phyloP scores from a whole-genome alignment of 2,113 vertebrate species.

The Naja naja region DNA sequence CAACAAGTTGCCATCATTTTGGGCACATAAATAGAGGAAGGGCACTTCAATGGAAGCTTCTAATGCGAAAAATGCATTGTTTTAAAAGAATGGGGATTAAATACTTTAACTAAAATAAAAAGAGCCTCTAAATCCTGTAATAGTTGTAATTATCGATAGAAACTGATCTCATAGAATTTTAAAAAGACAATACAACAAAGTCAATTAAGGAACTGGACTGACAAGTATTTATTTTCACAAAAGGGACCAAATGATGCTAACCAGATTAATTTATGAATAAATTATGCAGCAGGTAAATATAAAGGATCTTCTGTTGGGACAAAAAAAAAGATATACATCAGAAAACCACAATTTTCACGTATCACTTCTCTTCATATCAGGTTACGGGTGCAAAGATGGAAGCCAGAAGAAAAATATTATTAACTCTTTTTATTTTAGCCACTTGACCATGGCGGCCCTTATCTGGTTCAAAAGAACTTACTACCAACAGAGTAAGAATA shows the following conservation, averaged over 20 bases:
- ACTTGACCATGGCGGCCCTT: neutral
- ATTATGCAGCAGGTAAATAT: neutral
- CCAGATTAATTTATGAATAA: neutral
- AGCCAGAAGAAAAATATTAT: neutral
- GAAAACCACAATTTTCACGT: neutral
- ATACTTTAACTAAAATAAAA: neutral
- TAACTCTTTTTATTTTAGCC: neutral
- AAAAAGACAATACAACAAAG: neutral
- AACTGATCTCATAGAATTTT: neutral
- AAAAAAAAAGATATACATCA: neutral
- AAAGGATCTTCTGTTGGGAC: neutral
- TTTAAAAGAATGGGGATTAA: neutral
- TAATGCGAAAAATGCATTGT: neutral
- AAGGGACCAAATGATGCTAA: neutral
- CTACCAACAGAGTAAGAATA: neutral
- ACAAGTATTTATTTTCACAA: too few relatives aligned
- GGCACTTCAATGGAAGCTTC: neutral
- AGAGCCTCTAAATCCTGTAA: neutral
- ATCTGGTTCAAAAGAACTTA: neutral
- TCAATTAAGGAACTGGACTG: neutral
- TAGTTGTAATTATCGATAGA: neutral
- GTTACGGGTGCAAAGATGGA: neutral
- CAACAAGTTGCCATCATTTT: neutral
- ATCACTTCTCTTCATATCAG: neutral
- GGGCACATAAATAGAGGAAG: neutral